Evolutionary conservation across 2,797 vertebrate genomes (phyloP), one percentile per base, ranked within the genome.

Genomic region (Typhlichthys eigenmanni): DNA sequence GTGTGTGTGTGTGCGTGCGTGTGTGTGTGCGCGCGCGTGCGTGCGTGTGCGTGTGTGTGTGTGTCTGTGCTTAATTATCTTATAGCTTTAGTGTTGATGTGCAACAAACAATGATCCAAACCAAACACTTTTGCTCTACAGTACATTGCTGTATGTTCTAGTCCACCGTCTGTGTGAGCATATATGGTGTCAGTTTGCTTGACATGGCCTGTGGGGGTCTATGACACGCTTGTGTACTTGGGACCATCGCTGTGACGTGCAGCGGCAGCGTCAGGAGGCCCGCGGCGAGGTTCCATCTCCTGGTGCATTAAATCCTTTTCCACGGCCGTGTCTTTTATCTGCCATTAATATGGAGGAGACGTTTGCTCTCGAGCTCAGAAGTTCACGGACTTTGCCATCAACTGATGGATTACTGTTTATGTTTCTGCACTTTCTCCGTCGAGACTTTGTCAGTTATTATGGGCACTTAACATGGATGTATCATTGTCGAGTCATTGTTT

Each of bases 271-370:
- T 62, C 52, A 19, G 53, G n/a, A 32, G 46, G 50, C 53, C 60
- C 29, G 49, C 24, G 29, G 19, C 13, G 29, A 50, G 47, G 13
- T 46, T 60, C 58, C 24, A 29, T 29, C 50, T 29, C 47, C 11
- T 6, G n/a, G 38, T 34, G 13, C 14, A 38, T 13, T n/a, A 66
- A 66, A 59, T 60, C 64, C 57, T 54, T 59, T 60, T 64, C 11
- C 57, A 48, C 45, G 13, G 24, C 14, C 46, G 13, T 51, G 61
- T 74, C 70, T 80, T 45, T 55, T 69, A 78, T 78, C 70, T 60
- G 64, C 65, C 76, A 76, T 77, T 79, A 80, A 85, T 66, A 75
- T 69, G 69, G 60, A 69, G 16, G 24, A 78, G 60, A 66, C 38
- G 66, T 71, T 73, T 71, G 71, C 74, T 71, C 64, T 48, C 66